Percentiles rank a stretch among this genome's conserved stretches.
Conservation (phyloP, 2,797 vertebrate genomes). For the Rhabdophis nuchalis region DNA sequence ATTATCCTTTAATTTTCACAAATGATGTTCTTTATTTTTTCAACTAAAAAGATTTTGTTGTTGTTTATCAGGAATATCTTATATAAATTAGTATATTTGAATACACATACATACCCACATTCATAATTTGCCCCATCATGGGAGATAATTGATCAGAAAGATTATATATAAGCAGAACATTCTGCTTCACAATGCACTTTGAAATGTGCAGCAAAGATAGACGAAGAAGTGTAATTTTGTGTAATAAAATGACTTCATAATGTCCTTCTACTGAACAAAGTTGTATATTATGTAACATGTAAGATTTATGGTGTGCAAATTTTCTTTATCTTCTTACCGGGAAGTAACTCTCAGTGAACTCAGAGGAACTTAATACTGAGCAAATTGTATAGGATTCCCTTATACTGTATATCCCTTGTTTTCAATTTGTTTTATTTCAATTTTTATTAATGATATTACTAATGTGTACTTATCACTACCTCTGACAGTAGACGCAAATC, state of each 20-base stretch:
- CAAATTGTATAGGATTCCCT: neutral
- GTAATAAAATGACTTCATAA: constrained; percentile 9
- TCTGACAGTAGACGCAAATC: neutral
- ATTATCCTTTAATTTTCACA: neutral
- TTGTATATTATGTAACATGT: neutral
- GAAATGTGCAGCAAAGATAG: constrained; percentile 1
- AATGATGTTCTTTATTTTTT: neutral
- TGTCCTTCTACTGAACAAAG: neutral
- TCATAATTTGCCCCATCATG: neutral
- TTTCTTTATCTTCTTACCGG: neutral
- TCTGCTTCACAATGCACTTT: neutral
- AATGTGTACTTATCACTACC: neutral
- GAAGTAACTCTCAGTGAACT: neutral
- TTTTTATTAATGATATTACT: neutral
- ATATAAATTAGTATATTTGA: neutral
- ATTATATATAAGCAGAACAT: neutral
- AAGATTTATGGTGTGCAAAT: neutral
- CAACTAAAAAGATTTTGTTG: neutral
- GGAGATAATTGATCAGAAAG: neutral
- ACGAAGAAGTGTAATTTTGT: neutral
- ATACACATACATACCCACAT: neutral
- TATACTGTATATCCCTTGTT: neutral
- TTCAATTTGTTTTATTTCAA: neutral
- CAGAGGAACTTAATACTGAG: neutral
- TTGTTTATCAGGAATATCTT: neutral